Evolutionary conservation across 2,797 vertebrate species (phyloP).

Genomic region (Sandelia bainsii): DNA sequence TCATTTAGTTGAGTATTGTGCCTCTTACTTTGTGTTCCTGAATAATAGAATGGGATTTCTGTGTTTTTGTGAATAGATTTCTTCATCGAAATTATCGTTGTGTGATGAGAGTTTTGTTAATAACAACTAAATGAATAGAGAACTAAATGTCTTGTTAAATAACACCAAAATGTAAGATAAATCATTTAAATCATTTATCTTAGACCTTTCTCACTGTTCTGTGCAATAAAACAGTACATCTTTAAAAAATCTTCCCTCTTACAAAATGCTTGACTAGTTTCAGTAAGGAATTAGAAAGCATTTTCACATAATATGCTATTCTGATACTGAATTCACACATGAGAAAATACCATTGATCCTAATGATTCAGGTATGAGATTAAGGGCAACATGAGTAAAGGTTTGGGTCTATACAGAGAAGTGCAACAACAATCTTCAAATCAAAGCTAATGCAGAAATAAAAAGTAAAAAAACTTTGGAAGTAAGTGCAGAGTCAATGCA

Average conservation of each 20-base stretch:
- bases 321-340: not conserved
- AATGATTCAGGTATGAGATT: conserved; percentile 32
- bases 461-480: not conserved
- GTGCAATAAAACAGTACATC: not conserved
- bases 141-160: not conserved
- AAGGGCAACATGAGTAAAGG: not conserved
- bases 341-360: conserved; percentile 6
- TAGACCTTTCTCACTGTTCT: not conserved
- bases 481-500: not conserved
- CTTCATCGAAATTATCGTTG: not conserved
- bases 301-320: not conserved
- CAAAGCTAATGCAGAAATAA: not conserved
- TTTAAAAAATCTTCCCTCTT: not conserved
- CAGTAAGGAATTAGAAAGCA: not conserved
- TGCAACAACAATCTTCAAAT: not conserved
- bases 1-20: not conserved
- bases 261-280: not conserved
- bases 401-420: not conserved
- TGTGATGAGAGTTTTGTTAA: not conserved
- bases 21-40: not conserved
- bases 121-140: not conserved
- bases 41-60: conserved; percentile 7
- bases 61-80: conserved; percentile 11
- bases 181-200: not conserved
- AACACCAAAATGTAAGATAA: no score